Percentiles rank a stretch among this genome's conserved stretches.
phyloP scores from a whole-genome alignment of 1,140 invertebrate genomes.

The Odontomachus brunneus region DNA sequence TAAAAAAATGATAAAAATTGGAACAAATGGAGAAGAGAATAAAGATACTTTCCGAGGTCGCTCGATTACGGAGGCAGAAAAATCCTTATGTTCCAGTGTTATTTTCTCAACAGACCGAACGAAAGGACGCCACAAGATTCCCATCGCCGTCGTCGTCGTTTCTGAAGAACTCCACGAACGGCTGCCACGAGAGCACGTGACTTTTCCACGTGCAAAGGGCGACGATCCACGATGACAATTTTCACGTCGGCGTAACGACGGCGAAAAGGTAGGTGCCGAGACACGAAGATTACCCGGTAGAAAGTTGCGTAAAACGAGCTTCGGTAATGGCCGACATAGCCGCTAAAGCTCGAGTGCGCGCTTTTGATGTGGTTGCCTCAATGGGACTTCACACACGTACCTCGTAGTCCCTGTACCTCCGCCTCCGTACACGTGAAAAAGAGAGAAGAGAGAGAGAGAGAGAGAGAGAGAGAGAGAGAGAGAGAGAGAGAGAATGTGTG shows the following conservation, averaged over 20 bases:
- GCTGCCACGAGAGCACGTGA: slow-evolving; percentile 45
- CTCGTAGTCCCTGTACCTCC: slow-evolving; percentile 40
- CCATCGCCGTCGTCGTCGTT: slow-evolving; percentile 19
- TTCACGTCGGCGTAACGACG: slow-evolving; percentile 60
- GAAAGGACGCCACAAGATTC: slow-evolving; percentile 15
- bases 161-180: slow-evolving; percentile 28
- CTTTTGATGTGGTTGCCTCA: slow-evolving; percentile 70
- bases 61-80: slow-evolving; percentile 43
- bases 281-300: slow-evolving; percentile 51
- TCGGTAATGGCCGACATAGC: slow-evolving; percentile 57
- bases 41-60: background rate
- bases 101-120: slow-evolving; percentile 54
- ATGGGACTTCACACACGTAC: slow-evolving; percentile 66
- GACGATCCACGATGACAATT: slow-evolving; percentile 67
- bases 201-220: slow-evolving; percentile 58
- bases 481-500: background rate
- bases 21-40: slow-evolving; percentile 21
- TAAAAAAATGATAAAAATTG: slow-evolving; percentile 42
- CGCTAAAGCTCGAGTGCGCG: slow-evolving; percentile 58
- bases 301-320: slow-evolving; percentile 71
- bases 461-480: background rate
- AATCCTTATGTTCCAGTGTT: slow-evolving; percentile 46
- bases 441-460: background rate
- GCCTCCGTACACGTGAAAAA: no score
- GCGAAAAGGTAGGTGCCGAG: slow-evolving; percentile 36